Evolutionary conservation across 2,888 invertebrate species (phyloP).

Genomic region (Napeogenes sylphis): DNA sequence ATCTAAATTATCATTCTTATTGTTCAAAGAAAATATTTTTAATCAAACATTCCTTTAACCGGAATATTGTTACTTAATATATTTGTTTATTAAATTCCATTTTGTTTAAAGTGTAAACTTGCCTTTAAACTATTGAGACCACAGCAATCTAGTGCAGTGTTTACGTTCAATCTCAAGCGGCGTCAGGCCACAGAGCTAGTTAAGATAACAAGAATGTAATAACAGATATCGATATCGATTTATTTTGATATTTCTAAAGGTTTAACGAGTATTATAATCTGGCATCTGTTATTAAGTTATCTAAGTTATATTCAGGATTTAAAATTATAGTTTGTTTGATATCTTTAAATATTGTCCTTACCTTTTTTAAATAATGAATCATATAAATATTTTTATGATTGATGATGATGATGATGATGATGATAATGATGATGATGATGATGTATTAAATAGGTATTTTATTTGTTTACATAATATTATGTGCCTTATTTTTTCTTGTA

Average conservation of each 20-base stretch:
- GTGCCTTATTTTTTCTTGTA: no score
- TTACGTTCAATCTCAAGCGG: conserved; percentile 36
- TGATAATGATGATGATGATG: no score
- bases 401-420: no score
- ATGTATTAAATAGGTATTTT: no score
- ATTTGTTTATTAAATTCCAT: not conserved
- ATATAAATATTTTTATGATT: no score
- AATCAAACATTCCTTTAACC: no score
- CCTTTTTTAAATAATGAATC: no score
- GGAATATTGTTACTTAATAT: not conserved
- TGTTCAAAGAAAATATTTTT: no score
- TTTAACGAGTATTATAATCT: not conserved
- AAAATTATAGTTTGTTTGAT: no score
- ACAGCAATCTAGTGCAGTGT: conserved; percentile 31
- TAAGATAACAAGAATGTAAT: conserved; percentile 28
- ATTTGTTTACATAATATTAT: no score
- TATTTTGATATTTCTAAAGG: not conserved
- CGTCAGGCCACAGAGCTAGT: conserved; percentile 26
- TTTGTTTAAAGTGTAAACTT: conserved; percentile 4
- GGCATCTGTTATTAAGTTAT: not conserved
- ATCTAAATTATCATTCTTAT: no score
- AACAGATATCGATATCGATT: conserved; percentile 6
- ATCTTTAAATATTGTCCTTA: no score
- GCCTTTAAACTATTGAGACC: conserved; percentile 20
- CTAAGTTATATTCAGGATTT: not conserved